phyloP scores from a whole-genome alignment of 2,888 invertebrate species.

The Germaria angustata region DNA sequence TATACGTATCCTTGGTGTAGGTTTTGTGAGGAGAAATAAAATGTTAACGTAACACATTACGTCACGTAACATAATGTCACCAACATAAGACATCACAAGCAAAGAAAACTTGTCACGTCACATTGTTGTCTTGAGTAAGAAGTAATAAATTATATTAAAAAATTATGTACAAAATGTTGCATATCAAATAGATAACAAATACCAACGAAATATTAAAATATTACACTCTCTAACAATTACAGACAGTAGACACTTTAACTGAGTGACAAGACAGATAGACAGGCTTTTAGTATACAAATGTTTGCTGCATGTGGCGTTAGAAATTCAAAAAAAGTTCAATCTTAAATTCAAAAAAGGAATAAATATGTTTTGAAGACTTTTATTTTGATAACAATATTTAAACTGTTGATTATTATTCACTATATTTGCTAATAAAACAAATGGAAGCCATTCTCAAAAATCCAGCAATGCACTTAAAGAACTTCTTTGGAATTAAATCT shows the following conservation, averaged over 20 bases:
- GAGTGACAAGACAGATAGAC: constrained; percentile 9
- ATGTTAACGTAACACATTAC: constrained; percentile 68
- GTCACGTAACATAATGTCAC: constrained; percentile 76
- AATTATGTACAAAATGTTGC: constrained; percentile 30
- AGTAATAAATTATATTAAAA: neutral
- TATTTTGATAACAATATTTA: too few relatives aligned
- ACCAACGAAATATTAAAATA: constrained; percentile 11
- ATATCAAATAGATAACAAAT: constrained; percentile 45
- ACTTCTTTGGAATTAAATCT: too few relatives aligned
- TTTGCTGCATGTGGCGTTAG: too few relatives aligned
- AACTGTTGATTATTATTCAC: too few relatives aligned
- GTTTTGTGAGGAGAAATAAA: constrained; percentile 13
- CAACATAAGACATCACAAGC: constrained; percentile 68
- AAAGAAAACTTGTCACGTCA: constrained; percentile 70
- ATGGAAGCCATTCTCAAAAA: too few relatives aligned
- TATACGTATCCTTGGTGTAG: constrained; percentile 9
- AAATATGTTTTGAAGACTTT: too few relatives aligned
- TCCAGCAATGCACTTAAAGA: too few relatives aligned
- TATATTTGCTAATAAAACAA: too few relatives aligned
- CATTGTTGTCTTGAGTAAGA: constrained; percentile 39
- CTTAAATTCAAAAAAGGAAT: too few relatives aligned
- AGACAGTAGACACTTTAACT: neutral
- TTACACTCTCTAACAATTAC: constrained; percentile 23
- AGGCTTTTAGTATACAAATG: neutral
- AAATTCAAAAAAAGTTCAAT: too few relatives aligned